Conservation (phyloP, 2,797 vertebrate species). For the Intellagama lesueurii region DNA sequence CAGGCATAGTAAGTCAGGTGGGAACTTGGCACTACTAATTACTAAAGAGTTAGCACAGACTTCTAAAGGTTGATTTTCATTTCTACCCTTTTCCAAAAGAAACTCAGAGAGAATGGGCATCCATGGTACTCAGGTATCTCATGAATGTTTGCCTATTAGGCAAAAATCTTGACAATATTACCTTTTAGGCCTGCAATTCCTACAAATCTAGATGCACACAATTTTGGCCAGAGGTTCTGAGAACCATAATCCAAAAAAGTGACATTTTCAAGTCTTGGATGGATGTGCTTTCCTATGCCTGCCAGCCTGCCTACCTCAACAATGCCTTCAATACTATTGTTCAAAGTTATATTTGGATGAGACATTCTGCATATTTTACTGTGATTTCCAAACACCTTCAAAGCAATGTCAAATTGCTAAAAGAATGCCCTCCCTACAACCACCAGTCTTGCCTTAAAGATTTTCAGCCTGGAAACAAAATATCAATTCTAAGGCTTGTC, state of each 20-base stretch:
- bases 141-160: constrained; percentile 30
- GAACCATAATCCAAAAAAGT: too few relatives aligned
- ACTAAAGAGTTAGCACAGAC: constrained; percentile 26
- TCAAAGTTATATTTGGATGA: constrained; percentile 55
- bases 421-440: neutral
- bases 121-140: neutral
- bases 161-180: neutral
- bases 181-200: neutral
- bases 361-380: constrained; percentile 56
- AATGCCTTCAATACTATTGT: neutral
- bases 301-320: neutral
- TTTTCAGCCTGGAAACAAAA: neutral
- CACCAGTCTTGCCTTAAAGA: neutral
- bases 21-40: constrained; percentile 16
- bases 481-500: neutral
- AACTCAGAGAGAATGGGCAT: constrained; percentile 12
- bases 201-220: too few relatives aligned
- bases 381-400: constrained; percentile 44
- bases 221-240: too few relatives aligned
- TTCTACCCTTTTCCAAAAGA: constrained; percentile 37
- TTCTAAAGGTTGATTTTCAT: constrained; percentile 38
- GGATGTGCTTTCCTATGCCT: neutral
- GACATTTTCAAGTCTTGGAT: too few relatives aligned
- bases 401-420: constrained; percentile 25
- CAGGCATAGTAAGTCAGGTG: neutral